Base-by-base conservation (phyloP, 2,888 invertebrate genomes). In the Chalcis sispes region DNA sequence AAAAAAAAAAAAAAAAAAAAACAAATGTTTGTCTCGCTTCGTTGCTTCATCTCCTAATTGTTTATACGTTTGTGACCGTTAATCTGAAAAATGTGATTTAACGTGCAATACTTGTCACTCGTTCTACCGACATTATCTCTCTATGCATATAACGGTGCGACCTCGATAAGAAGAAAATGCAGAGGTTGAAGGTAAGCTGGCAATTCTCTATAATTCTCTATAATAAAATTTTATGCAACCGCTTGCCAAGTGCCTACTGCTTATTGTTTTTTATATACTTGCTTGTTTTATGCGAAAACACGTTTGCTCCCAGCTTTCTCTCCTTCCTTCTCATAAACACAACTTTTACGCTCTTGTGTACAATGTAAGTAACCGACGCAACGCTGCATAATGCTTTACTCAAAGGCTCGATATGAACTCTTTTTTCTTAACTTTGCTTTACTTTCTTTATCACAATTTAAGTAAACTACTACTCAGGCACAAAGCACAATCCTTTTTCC, bases 191-290 rank as follows among this genome's bases (percentile, higher is more conserved):
- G 59, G 50, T 70, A 61, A 50, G 52, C 61, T 15, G 1, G 50
- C 32, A 61, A 40, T n/a, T n/a, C n/a, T n/a, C n/a, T n/a, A n/a
- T 15, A 70, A 32, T 15, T 50, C 36, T 59, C 10, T 59, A 20
- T 70, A 61, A 59, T 70, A 27, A 50, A 70, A 46, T 61, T 25
- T 70, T 40, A 61, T 70, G 61, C 36, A 27, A 61, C 36, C 18
- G 46, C 46, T 27, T 25, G 29, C 8, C 15, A n/a, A n/a, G n/a
- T n/a, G n/a, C n/a, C n/a, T n/a, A n/a, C n/a, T 13, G 23, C 42
- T 42, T n/a, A n/a, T 10, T 42, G 25, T n/a, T n/a, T 8, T 25
- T 8, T 25, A 52, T 20, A 1, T 61, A 25, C 27, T 27, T 10
- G 4, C 8, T 56, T 52, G 42, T 32, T 67, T 67, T 46, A 27